A percentile compares a stretch with the other conserved stretches of the same genome.
phyloP scores from a whole-genome alignment of 2,113 vertebrate species.

The Hymenochirus boettgeri region DNA sequence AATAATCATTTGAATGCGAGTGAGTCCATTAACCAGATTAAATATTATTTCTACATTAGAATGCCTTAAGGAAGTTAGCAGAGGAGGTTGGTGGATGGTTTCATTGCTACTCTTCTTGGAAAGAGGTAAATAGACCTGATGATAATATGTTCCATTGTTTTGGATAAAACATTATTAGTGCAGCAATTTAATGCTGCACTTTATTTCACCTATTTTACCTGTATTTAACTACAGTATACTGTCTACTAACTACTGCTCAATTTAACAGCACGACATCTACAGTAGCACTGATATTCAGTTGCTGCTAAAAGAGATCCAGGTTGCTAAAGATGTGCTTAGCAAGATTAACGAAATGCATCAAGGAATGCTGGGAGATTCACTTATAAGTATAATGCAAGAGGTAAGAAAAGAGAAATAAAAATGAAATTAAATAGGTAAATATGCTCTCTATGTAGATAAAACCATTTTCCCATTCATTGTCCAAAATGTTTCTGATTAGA shows the following conservation, averaged over 20 bases:
- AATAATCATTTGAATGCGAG: neutral
- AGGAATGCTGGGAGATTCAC: constrained; percentile 44
- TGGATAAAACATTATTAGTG: no score
- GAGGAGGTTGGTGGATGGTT: constrained; percentile 57
- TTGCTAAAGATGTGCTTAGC: constrained; percentile 57
- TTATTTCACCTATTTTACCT: no score
- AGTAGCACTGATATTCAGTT: constrained; percentile 58
- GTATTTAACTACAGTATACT: no score
- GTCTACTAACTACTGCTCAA: neutral
- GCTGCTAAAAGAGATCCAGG: constrained; percentile 60
- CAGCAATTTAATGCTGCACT: no score
- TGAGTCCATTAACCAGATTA: neutral
- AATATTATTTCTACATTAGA: constrained; percentile 45
- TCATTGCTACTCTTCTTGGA: constrained; percentile 61
- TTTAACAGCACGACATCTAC: constrained; percentile 48
- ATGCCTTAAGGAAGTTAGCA: constrained; percentile 58
- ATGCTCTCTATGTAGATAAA: no score
- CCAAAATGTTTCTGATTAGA: no score
- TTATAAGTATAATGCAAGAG: constrained; percentile 45
- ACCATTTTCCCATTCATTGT: no score
- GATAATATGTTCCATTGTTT: no score
- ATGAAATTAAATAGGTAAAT: no score
- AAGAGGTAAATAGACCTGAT: constrained; percentile 64
- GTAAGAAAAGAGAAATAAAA: constrained; percentile 52
- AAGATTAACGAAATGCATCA: constrained; percentile 50